A percentile compares a stretch with the other conserved stretches of the same genome.
phyloP scores from a whole-genome alignment of 2,888 invertebrate species.

The Dicyrtoma fusca region DNA sequence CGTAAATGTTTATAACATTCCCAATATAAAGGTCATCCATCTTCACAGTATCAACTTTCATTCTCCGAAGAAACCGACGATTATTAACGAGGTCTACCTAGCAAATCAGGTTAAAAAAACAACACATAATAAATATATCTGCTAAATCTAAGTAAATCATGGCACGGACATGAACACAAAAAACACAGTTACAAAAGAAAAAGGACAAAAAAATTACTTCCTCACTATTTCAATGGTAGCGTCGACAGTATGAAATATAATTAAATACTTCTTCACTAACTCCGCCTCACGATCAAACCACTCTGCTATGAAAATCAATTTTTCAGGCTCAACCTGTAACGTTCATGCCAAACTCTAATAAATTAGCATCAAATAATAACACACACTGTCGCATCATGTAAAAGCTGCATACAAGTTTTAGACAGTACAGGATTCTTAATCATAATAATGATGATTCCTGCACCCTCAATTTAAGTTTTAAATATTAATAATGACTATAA shows the following conservation, averaged over 20 bases:
- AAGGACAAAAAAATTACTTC: slow-evolving; percentile 26
- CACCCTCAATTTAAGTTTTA: too few relatives aligned
- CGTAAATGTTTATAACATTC: slow-evolving; percentile 60
- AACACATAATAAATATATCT: not conserved
- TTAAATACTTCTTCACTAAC: slow-evolving; percentile 72
- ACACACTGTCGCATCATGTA: too few relatives aligned
- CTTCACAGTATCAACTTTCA: slow-evolving; percentile 58
- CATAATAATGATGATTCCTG: too few relatives aligned
- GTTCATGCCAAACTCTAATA: too few relatives aligned
- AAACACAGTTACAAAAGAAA: not conserved
- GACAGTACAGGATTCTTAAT: too few relatives aligned
- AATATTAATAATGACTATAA: too few relatives aligned
- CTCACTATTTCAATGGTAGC: slow-evolving; percentile 78
- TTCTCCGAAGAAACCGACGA: slow-evolving; percentile 60
- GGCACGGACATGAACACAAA: too few relatives aligned
- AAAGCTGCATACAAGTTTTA: too few relatives aligned
- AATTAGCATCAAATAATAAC: too few relatives aligned
- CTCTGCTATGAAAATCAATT: not conserved
- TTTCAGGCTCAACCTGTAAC: not conserved
- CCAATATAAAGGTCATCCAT: slow-evolving; percentile 61
- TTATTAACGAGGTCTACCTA: slow-evolving; percentile 62
- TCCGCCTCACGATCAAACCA: slow-evolving; percentile 71
- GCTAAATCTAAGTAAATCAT: too few relatives aligned
- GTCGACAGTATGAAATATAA: slow-evolving; percentile 77
- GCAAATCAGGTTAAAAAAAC: slow-evolving; percentile 34